These are phyloP conservation scores for Geotrupes spiniger DNA, from an alignment of 2,888 invertebrate species.

Conservation along the genomic window DNA sequence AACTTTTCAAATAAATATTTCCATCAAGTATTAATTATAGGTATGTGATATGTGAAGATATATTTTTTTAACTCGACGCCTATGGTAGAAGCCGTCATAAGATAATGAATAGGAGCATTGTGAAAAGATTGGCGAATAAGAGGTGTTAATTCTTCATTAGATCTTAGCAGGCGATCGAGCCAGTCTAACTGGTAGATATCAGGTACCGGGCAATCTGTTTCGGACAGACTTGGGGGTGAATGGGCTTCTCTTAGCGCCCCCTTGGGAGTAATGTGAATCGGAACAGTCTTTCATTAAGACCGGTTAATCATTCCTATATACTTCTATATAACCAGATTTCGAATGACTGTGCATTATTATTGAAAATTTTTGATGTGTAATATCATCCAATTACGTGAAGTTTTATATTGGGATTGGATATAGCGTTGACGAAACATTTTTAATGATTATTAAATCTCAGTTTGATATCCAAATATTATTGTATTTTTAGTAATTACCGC, in stretches of 20 bases:
- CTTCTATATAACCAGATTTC: constrained; percentile 31
- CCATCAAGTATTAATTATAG: too few relatives aligned
- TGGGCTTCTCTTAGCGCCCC: constrained; percentile 22
- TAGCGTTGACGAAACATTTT: constrained; percentile 12
- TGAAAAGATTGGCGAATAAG: constrained; percentile 11
- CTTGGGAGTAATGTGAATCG: constrained; percentile 27
- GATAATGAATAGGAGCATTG: not conserved
- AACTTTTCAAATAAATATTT: too few relatives aligned
- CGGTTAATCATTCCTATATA: constrained; percentile 31
- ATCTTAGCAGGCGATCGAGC: constrained; percentile 18
- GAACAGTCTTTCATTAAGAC: constrained; percentile 34
- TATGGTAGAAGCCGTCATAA: not conserved
- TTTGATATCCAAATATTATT: constrained; percentile 23
- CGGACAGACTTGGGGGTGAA: constrained; percentile 23
- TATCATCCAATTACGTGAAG: constrained; percentile 34
- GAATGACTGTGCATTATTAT: constrained; percentile 34
- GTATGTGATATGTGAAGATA: too few relatives aligned
- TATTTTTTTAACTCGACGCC: too few relatives aligned
- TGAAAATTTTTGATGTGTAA: constrained; percentile 34
- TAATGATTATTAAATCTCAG: constrained; percentile 21
- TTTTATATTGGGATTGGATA: constrained; percentile 27
- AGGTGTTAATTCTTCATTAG: constrained; percentile 22
- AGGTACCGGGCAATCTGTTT: constrained; percentile 26
- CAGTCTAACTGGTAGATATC: constrained; percentile 15
- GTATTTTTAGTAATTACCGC: constrained; percentile 10